Percentiles rank a stretch among this genome's conserved stretches.
These are phyloP conservation scores for Kryptolebias marmoratus DNA, from an alignment of 2,113 vertebrate species.

Conservation along the genomic window DNA sequence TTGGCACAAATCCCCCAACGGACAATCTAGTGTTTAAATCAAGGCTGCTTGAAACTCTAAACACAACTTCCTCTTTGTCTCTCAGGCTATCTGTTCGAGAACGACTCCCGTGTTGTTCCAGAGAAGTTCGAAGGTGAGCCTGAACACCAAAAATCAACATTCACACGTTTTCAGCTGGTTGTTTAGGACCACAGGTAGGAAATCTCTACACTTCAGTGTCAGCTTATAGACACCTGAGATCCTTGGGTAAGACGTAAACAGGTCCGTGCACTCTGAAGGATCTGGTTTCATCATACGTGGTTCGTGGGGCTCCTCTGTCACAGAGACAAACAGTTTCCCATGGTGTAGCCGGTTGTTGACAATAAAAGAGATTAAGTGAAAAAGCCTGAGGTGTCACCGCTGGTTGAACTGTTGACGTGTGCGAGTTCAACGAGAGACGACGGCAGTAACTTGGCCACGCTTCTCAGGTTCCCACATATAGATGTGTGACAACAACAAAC, in stretches of 20 bases:
- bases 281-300: slow-evolving; percentile 54
- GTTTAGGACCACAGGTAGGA: slow-evolving; percentile 4
- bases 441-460: slow-evolving; percentile 61
- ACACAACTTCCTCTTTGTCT: slow-evolving; percentile 45
- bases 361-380: slow-evolving; percentile 51
- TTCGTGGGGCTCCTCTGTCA: slow-evolving; percentile 48
- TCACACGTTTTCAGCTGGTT: slow-evolving; percentile 26
- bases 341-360: slow-evolving; percentile 45
- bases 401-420: slow-evolving; percentile 57
- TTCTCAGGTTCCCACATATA: slow-evolving; percentile 59
- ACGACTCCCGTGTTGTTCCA: slow-evolving; percentile 94
- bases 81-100: slow-evolving; percentile 91
- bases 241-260: slow-evolving; percentile 26
- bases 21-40: background rate
- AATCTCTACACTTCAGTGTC: slow-evolving; percentile 25
- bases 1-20: slow-evolving; percentile 26
- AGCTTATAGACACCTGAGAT: slow-evolving; percentile 25
- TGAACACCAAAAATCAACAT: background rate
- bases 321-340: slow-evolving; percentile 42
- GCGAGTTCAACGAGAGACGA: slow-evolving; percentile 27
- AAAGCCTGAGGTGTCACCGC: slow-evolving; percentile 48
- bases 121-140: slow-evolving; percentile 94
- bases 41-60: slow-evolving; percentile 18
- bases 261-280: slow-evolving; percentile 26
- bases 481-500: slow-evolving; percentile 60